Base-by-base conservation (phyloP, 1,140 invertebrate genomes). In the Solenopsis invicta region DNA sequence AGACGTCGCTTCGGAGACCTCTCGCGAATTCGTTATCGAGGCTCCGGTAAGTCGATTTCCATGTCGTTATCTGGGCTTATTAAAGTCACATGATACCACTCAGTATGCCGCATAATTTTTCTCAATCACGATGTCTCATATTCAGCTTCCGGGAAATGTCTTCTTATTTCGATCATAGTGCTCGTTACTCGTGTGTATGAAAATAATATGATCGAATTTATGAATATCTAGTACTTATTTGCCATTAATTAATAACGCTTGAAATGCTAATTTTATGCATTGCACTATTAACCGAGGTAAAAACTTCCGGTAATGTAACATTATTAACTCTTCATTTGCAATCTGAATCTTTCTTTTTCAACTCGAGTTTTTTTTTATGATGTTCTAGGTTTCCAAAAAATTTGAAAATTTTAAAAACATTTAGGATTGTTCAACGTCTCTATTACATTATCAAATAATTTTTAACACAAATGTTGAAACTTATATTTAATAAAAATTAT, bases 11-110 rank as follows among this genome's bases (percentile, higher is more conserved):
- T 41, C 29, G 69, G 29, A 29, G 29, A 8, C 56, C 78, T 85
- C 64, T 71, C 41, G 78, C 74, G 74, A 88, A 88, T 88, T 86
- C 56, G 87, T 88, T 88, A 91, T 91, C 86, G 77, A 67, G 41
- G 61, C 48, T 45, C 54, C 71, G 64, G 81, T 86, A 91, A 91
- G 86, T 76, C 64, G 76, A 76, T 88, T 90, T 88, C 74, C 86
- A 75, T 90, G 89, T 88, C 54, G 86, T 88, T 86, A 86, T 88
- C 75, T 24, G 66, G 18, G 4, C 37, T 41, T 86, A 80, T 91
- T 69, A 62, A 88, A 77, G 52, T 48, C 48, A 61, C 59, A 34
- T 29, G 52, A 18, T 37, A 24, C 8, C 52, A 34, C 52, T 82
- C 67, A 72, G 72, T 82, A 59, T 21, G 48, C 52, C n/a, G 80